Base-by-base conservation (phyloP, 2,113 vertebrate species). In the Oncorhynchus keta region DNA sequence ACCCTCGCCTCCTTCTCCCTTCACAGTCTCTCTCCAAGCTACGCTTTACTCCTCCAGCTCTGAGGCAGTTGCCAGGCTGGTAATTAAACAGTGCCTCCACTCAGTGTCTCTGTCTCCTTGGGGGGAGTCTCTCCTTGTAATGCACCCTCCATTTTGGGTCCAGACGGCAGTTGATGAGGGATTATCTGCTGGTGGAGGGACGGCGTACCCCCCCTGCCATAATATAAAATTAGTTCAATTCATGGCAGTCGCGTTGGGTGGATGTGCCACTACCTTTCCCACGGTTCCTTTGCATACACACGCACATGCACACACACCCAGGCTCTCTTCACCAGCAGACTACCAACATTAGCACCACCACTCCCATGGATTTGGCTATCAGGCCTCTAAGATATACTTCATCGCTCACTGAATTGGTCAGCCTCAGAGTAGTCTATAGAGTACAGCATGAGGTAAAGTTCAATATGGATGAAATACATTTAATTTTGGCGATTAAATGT, bases 181-280 rank as follows among this genome's bases (percentile, higher is more conserved):
- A 95, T 96, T 95, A 96, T 95, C 93, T 92, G 81, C 88, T 90
- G 88, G 90, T 89, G 85, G 92, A 84, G 92, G 89, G 91, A 91
- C 81, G 84, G 92, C 90, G 85, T 93, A 85, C 93, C 93, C 92
- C 80, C 87, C 85, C 7, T 0, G 83, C 86, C 73, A 94, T 94
- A 93, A 94, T 93, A 93, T 93, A 94, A 92, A 95, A 95, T 96
- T 94, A 94, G 94, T 93, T 94, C 92, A 91, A 93, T 94, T 95
- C 90, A 94, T 77, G 84, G 75, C 90, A 45, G 39, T 45, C 2
- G 89, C 90, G 83, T 91, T 87, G 89, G 91, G 86, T 88, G 89
- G 85, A 89, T 90, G 86, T 88, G 92, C 79, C 88, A 82, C 79
- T 90, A 88, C 85, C 90, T 95, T 95, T 95, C 95, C 94, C 94